Conservation (phyloP, 2,113 vertebrate genomes). For the Garra rufa region DNA sequence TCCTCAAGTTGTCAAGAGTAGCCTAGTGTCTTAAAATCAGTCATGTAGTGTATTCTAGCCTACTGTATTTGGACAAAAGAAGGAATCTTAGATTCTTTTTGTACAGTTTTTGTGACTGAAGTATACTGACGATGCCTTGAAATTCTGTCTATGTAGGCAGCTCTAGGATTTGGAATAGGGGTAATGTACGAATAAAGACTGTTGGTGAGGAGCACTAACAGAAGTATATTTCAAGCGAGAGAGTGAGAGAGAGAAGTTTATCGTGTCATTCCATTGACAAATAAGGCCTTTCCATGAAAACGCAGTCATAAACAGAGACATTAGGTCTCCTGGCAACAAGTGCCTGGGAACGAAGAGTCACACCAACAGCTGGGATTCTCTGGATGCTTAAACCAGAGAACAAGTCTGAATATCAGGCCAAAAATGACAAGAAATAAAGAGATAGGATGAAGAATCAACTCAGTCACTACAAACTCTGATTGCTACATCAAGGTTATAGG, state of each 20-base stretch:
- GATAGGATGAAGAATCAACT: neutral
- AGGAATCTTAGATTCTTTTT: neutral
- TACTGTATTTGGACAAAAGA: neutral
- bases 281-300: constrained; percentile 54
- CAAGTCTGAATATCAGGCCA: neutral
- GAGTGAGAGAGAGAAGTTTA: neutral
- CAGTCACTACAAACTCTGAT: neutral
- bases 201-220: neutral
- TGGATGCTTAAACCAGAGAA: neutral
- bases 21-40: neutral
- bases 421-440: neutral
- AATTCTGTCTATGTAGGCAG: neutral
- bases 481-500: neutral
- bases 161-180: neutral
- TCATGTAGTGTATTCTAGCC: neutral
- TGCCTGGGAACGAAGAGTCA: constrained; percentile 15
- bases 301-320: constrained; percentile 49
- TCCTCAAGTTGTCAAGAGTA: neutral
- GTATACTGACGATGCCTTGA: neutral
- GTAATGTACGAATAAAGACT: neutral
- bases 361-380: constrained; percentile 44
- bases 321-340: constrained; percentile 46
- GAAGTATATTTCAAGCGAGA: neutral
- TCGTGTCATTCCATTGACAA: constrained; percentile 57
- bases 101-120: neutral